A percentile compares a stretch with the other conserved stretches of the same genome.
Conservation (phyloP, 1,140 invertebrate genomes). For the Nasonia giraulti region DNA sequence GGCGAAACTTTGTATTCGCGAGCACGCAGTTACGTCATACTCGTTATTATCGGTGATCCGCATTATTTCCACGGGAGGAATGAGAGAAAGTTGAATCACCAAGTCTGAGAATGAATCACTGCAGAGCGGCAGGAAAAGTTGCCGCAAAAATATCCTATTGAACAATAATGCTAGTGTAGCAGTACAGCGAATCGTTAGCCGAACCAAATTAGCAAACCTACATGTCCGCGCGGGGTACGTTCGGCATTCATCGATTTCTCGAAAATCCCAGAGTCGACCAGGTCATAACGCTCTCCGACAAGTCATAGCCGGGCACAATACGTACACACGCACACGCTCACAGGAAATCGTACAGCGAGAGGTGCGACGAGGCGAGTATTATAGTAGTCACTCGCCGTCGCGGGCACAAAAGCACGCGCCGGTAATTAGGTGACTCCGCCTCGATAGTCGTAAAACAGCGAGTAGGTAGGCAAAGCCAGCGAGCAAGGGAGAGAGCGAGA, state of each 20-base stretch:
- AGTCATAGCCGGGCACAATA: background rate
- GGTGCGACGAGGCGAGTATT: background rate
- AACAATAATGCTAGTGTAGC: background rate
- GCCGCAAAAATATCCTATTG: background rate
- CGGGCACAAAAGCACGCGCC: background rate
- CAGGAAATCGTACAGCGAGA: background rate
- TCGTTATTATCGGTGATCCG: background rate
- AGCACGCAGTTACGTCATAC: background rate
- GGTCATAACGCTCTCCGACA: background rate
- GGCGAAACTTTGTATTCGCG: background rate
- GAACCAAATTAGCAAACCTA: background rate
- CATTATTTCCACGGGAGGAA: background rate
- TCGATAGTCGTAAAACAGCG: conserved; percentile 1
- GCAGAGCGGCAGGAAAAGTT: background rate
- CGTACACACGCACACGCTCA: background rate
- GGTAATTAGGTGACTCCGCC: conserved; percentile 21
- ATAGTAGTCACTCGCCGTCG: background rate
- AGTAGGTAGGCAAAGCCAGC: background rate
- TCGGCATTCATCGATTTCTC: background rate
- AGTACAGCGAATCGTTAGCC: background rate
- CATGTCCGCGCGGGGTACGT: too few relatives aligned
- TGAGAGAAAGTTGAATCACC: background rate
- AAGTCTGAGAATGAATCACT: background rate
- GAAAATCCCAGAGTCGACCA: background rate
- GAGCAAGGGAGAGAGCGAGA: background rate